Evolutionary conservation across 2,888 invertebrate species (phyloP).

Genomic region (Tholera decimalis): DNA sequence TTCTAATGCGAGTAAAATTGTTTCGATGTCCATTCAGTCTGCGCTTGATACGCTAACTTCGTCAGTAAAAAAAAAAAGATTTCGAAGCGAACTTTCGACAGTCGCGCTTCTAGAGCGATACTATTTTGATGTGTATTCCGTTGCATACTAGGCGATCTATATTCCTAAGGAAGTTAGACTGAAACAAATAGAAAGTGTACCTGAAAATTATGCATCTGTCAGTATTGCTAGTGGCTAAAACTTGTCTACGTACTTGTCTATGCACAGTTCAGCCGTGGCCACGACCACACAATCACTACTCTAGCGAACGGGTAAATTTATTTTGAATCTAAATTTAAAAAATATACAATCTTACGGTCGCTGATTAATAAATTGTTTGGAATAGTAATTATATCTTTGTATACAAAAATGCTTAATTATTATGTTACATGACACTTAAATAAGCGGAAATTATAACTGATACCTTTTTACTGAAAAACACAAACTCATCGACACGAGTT

Average conservation of each 20-base stretch:
- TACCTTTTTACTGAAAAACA: slow-evolving; percentile 37
- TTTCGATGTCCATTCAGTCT: slow-evolving; percentile 41
- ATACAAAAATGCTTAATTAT: slow-evolving; percentile 55
- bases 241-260: slow-evolving; percentile 12
- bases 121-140: neutral
- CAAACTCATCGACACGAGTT: slow-evolving; percentile 37
- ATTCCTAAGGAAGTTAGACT: neutral
- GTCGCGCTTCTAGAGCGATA: neutral
- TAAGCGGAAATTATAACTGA: slow-evolving; percentile 53
- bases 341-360: slow-evolving; percentile 64
- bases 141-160: neutral
- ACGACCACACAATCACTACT: slow-evolving; percentile 55
- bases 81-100: neutral
- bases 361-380: slow-evolving; percentile 60
- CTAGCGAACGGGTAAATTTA: slow-evolving; percentile 65
- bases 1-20: slow-evolving; percentile 26
- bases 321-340: slow-evolving; percentile 56
- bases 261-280: slow-evolving; percentile 27
- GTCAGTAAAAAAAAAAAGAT: slow-evolving; percentile 1
- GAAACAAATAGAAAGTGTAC: neutral
- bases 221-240: neutral
- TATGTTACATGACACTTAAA: slow-evolving; percentile 55
- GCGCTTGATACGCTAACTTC: slow-evolving; percentile 18
- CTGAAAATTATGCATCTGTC: slow-evolving; percentile 3
- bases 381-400: slow-evolving; percentile 53